Base-by-base conservation (phyloP, 2,797 vertebrate species). In the Karalla daura region DNA sequence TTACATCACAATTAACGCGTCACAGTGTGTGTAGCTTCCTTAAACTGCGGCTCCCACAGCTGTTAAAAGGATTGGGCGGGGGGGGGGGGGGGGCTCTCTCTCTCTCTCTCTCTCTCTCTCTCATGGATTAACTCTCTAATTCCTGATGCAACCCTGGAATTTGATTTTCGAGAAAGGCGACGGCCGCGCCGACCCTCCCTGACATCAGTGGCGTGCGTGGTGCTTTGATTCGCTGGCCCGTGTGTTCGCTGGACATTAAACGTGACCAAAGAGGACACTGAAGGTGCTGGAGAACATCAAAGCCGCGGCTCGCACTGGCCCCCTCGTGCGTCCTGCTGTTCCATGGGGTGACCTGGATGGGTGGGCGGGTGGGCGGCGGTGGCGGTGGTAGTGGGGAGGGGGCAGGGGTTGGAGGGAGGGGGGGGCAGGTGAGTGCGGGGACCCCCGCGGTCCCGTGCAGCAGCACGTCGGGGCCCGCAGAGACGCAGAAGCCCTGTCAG, bases 241-340 rank as follows among this genome's bases (percentile, higher is more conserved):
- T 55, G 73, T 63, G 81, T 71, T 73, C 60, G 58, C 70, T 76
- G 73, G 44, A 78, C 63, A 76, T 84, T 69, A 39, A 80, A 86
- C 78, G 76, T 83, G 79, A 84, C 84, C 81, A 82, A 61, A 84
- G 81, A 69, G 40, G 65, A 86, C 62, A 55, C 4, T 49, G 70
- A 83, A 51, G 69, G 75, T n/a, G 68, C 72, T 63, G 81, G 71
- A 81, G 73, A 70, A 82, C 83, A 85, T 88, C 81, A 86, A 89
- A 88, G 81, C 40, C 51, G 5, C 8, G 24, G 65, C 62, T 71
- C 74, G 81, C 15, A 59, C 69, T 40, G 35, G 54, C 21, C 32
- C 33, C 80, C 63, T 63, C 41, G 30, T 37, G 37, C 25, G 40
- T 58, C 11, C 36, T 5, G 2, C 28, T 60, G 72, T 52, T 78